Conservation (phyloP, 2,888 invertebrate species). For the Spisula solida region DNA sequence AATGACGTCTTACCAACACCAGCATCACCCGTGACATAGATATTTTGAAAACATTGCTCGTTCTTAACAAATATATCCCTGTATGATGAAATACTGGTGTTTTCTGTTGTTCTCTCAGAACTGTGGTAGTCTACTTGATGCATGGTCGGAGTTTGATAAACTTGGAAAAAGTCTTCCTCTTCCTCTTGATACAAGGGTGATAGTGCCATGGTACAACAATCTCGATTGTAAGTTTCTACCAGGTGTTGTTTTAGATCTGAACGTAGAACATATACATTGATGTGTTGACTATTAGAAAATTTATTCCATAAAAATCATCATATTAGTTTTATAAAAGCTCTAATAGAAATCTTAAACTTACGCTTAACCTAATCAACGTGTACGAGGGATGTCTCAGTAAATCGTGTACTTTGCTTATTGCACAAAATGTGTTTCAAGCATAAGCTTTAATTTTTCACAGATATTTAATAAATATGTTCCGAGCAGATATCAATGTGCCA, state of each 20-base stretch:
- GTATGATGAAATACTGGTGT: not conserved
- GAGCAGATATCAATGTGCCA: no score
- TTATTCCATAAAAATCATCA: no score
- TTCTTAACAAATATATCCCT: not conserved
- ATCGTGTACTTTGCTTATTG: no score
- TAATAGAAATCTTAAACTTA: no score
- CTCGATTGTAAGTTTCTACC: not conserved
- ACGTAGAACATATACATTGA: not conserved
- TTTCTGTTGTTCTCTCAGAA: not conserved
- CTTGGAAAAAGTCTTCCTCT: not conserved
- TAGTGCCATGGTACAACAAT: not conserved
- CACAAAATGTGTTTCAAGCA: no score
- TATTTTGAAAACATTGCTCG: not conserved
- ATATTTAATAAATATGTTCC: no score
- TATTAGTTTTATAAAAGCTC: no score
- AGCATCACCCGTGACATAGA: not conserved
- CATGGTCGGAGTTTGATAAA: not conserved
- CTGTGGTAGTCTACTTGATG: not conserved
- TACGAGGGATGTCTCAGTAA: no score
- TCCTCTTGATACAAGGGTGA: not conserved
- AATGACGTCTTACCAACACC: not conserved
- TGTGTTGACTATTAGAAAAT: no score
- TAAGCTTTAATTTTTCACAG: no score
- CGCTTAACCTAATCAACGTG: no score
- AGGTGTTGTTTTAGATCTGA: not conserved